These are phyloP conservation scores for Macrotus californicus DNA, from an alignment of 2,113 vertebrate genomes.

Conservation along the genomic window DNA sequence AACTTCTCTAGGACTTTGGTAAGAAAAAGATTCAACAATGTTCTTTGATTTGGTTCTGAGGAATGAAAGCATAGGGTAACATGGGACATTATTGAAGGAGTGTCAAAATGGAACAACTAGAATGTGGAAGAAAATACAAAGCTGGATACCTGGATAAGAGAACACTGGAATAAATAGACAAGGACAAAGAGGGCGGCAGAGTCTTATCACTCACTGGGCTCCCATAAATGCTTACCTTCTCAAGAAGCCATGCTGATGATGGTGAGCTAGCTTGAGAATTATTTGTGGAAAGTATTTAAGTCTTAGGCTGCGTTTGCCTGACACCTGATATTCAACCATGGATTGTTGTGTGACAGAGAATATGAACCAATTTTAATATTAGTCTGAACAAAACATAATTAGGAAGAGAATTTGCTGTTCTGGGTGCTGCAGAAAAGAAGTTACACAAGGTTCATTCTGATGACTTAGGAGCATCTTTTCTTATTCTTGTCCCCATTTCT, in stretches of 20 bases:
- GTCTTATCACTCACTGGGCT: background rate
- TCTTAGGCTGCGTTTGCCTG: background rate
- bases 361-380: conserved; percentile 34
- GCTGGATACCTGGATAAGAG: background rate
- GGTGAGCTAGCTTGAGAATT: background rate
- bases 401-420: conserved; percentile 19
- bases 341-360: background rate
- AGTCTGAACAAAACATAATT: conserved; percentile 39
- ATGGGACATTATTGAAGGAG: background rate
- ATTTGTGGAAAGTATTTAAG: conserved; percentile 13
- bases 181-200: background rate
- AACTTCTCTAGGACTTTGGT: background rate
- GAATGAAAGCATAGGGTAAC: background rate
- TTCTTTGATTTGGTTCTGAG: background rate
- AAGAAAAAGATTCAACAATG: background rate
- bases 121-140: background rate
- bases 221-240: background rate
- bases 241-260: background rate
- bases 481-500: background rate
- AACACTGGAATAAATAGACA: background rate
- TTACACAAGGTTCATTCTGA: conserved; percentile 5
- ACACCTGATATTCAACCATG: conserved; percentile 30
- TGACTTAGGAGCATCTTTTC: background rate
- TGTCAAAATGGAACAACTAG: background rate
- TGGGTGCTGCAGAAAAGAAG: background rate